Base-by-base conservation (phyloP, 2,888 invertebrate genomes). In the Drosophila niveifrons region DNA sequence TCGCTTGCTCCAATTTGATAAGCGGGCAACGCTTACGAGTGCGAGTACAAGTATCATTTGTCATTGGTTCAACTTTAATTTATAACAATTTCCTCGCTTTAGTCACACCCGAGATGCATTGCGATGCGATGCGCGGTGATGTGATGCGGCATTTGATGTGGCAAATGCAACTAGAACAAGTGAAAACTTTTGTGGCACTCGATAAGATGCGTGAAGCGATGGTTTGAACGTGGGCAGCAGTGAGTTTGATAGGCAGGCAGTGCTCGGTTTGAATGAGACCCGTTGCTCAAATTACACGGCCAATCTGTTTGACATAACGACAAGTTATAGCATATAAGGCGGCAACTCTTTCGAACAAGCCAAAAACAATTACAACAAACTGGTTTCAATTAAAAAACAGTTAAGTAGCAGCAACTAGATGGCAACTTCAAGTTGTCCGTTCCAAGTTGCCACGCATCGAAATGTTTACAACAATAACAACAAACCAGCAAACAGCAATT, bases 311-410 rank as follows among this genome's bases (percentile, higher is more conserved):
- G 87, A 88, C 89, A 88, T 83, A 83, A 81, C 57, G 57, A 87
- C 84, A 53, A 81, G 75, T 78, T 88, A 75, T 80, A 10, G 68
- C 77, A 81, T 82, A 82, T 69, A 83, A 80, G 87, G 87, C 70
- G 67, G 43, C 56, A 39, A 8, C 50, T 44, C 52, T 50, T 50
- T 63, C 64, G 48, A 53, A 18, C 66, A 8, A 28, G 28, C 50
- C 61, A 71, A 75, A 83, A 83, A 75, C 87, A 87, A 84, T 89
- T 87, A 89, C 88, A 64, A 10, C 50, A 84, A 88, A 84, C 83
- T 81, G 83, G 83, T 84, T 84, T 82, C 85, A 84, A 84, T 84
- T 84, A 83, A 87, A 87, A 84, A 76, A 84, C 83, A 84, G 83
- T 84, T 89, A 84, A 89, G 79, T 81, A 75, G 72, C 70, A 13